phyloP scores from a whole-genome alignment of 1,140 invertebrate genomes.

The Lepidotrigona ventralis region DNA sequence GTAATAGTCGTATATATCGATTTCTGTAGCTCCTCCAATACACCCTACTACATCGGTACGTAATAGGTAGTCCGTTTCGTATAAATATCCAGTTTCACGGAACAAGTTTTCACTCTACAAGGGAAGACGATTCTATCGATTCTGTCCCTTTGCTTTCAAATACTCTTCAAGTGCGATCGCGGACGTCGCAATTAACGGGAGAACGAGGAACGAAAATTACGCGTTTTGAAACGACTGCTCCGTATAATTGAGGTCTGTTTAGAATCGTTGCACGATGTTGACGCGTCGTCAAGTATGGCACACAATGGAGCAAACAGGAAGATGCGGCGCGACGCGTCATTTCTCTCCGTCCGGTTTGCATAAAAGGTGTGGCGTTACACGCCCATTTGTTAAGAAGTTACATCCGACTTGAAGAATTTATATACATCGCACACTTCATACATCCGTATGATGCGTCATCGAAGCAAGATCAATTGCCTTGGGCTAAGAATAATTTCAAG shows the following conservation, averaged over 20 bases:
- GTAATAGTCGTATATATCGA: background rate
- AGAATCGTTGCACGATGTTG: background rate
- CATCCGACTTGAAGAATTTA: background rate
- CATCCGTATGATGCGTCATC: background rate
- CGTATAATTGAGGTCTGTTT: background rate
- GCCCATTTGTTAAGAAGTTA: conserved; percentile 3
- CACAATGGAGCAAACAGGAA: conserved; percentile 13
- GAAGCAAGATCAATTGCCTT: background rate
- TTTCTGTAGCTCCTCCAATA: background rate
- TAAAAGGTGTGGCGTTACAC: conserved; percentile 12
- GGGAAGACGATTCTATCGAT: too few species aligned
- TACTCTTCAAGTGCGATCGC: background rate
- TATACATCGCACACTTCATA: background rate
- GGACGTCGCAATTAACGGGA: background rate
- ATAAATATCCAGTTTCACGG: background rate
- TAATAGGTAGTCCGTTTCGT: background rate
- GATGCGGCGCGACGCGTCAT: background rate
- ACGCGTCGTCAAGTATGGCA: conserved; percentile 3
- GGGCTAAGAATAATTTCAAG: too few species aligned
- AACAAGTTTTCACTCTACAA: background rate
- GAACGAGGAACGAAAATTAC: background rate
- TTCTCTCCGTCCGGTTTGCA: conserved; percentile 25
- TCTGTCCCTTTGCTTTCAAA: background rate
- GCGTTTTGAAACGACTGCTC: background rate
- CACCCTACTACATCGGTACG: background rate